phyloP scores from a whole-genome alignment of 2,888 invertebrate genomes.

The Dorcus hopei region DNA sequence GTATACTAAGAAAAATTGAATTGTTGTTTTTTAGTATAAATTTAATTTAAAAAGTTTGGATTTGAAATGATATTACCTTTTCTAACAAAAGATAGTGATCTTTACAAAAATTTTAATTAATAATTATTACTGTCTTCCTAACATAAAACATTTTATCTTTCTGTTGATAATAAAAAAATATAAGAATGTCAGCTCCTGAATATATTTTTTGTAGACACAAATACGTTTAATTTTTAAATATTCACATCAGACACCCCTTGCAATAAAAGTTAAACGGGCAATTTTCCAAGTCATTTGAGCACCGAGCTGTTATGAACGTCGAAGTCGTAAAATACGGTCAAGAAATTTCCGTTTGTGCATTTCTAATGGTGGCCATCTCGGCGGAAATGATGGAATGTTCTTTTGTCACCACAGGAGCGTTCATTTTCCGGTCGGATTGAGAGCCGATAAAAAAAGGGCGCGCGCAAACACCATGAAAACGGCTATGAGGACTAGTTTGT shows the following conservation, averaged over 20 bases:
- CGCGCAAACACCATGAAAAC: constrained; percentile 49
- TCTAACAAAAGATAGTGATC: too few species aligned
- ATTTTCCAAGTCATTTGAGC: constrained; percentile 35
- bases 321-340: constrained; percentile 35
- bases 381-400: constrained; percentile 53
- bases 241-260: background rate
- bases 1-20: too few species aligned
- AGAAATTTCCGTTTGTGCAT: constrained; percentile 47
- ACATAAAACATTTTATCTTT: too few species aligned
- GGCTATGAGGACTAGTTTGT: constrained; percentile 45
- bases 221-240: too few species aligned
- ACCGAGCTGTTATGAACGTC: background rate
- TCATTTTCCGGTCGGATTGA: constrained; percentile 54
- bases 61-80: too few species aligned
- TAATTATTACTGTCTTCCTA: too few species aligned
- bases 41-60: too few species aligned
- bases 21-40: too few species aligned
- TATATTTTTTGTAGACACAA: too few species aligned
- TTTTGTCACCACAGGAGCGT: constrained; percentile 52
- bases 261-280: constrained; percentile 19
- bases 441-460: constrained; percentile 48
- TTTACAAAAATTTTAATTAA: too few species aligned
- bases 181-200: too few species aligned
- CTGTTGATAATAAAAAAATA: too few species aligned
- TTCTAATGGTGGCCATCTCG: constrained; percentile 47